These are phyloP conservation scores for Xiphophorus hellerii DNA, from an alignment of 2,113 vertebrate genomes.

Conservation along the genomic window DNA sequence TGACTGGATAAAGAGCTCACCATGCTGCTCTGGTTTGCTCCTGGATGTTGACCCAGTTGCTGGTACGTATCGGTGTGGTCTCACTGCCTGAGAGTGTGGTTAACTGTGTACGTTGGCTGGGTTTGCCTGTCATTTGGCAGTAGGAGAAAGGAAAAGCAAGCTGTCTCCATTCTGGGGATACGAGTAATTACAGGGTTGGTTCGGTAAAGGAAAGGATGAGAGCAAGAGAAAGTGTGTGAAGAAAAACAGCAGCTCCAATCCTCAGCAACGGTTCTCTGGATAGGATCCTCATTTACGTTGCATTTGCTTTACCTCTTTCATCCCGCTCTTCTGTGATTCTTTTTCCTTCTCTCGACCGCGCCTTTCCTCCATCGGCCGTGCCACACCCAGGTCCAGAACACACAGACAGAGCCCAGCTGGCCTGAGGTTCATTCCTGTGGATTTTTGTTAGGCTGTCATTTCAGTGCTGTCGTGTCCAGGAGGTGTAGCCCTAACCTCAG, in stretches of 20 bases:
- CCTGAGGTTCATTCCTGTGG: slow-evolving; percentile 72
- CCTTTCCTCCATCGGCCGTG: slow-evolving; percentile 15
- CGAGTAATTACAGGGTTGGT: slow-evolving; percentile 77
- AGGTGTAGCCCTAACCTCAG: slow-evolving; percentile 66
- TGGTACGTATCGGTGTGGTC: slow-evolving; percentile 35
- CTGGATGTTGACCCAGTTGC: slow-evolving; percentile 21
- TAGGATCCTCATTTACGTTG: slow-evolving; percentile 7
- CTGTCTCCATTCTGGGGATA: slow-evolving; percentile 67
- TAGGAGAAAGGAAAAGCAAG: slow-evolving; percentile 71
- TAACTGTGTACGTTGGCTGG: slow-evolving; percentile 67
- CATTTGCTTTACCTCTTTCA: slow-evolving; percentile 21
- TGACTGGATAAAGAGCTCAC: slow-evolving; percentile 33
- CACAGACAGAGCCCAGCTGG: slow-evolving; percentile 47
- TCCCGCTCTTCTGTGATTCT: slow-evolving; percentile 23
- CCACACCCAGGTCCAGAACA: slow-evolving; percentile 40
- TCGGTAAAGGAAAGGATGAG: slow-evolving; percentile 70
- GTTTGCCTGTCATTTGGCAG: slow-evolving; percentile 67
- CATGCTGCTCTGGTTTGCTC: slow-evolving; percentile 13
- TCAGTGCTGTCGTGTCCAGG: slow-evolving; percentile 60
- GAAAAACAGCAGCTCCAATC: slow-evolving; percentile 44
- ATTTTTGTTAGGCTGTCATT: slow-evolving; percentile 75
- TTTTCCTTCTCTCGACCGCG: slow-evolving; percentile 6
- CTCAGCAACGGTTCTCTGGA: slow-evolving; percentile 53
- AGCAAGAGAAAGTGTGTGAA: slow-evolving; percentile 57
- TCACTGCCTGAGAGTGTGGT: slow-evolving; percentile 45